Base-by-base conservation (phyloP, 2,113 vertebrate species). In the Perccottus glenii region DNA sequence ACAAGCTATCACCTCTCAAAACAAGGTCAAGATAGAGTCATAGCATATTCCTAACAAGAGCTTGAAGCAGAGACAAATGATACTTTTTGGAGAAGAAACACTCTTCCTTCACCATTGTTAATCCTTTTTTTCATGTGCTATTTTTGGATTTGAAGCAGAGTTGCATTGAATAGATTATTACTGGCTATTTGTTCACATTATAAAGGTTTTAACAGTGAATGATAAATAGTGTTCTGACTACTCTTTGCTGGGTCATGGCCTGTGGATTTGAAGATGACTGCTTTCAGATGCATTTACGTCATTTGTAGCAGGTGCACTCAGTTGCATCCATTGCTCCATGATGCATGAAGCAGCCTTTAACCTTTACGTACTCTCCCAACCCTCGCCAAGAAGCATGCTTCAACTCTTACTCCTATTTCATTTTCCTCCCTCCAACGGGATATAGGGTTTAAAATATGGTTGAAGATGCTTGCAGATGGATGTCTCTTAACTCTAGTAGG, bases 301-400 rank as follows among this genome's bases (percentile, higher is more conserved):
- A 73, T 55, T 45, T 42, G 1, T 2, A 66, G 44, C 58, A 67
- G 51, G 62, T 59, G 71, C 19, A 42, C 32, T 46, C 11, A 4
- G 2, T 44, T 33, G 10, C 27, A 12, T 14, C 36, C 38, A 4
- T 2, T 33, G 45, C 65, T n/a, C 19, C 38, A 32, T 12, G 19
- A 65, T 19, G 57, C 27, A 32, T 53, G 36, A 75, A 38, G 60
- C 44, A 14, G n/a, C 9, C 50, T 64, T 72, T 50, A 66, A 56
- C 62, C 67, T 56, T 38, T 4, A 15, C 46, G 48, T 35, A 2
- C 63, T 60, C n/a, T 12, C 35, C n/a, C 15, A 9, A 16, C n/a
- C 36, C 46, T 7, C 36, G 4, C 14, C 32, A 12, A 9, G 27
- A 53, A 1, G 50, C 35, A 8, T 40, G 38, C 48, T 12, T 35